Evolutionary conservation across 2,113 vertebrate genomes (phyloP), one percentile per base, ranked within the genome.

Genomic region (Triplophysa rosa): DNA sequence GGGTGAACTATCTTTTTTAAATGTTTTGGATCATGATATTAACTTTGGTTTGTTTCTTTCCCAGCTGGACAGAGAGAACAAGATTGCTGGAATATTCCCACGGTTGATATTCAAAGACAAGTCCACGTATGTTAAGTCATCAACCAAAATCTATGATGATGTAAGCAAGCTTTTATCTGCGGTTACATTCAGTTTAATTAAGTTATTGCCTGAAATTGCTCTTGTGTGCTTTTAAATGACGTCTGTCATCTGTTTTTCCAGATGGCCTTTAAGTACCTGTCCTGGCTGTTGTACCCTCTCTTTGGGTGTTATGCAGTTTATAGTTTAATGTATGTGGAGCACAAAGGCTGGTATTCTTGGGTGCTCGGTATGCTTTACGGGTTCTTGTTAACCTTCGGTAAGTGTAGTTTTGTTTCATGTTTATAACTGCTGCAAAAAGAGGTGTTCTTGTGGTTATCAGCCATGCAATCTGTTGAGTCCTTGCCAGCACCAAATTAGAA

Each of bases 331-430:
- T 98, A 98, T 69, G 92, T 97, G 87, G 97, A 98, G 88, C 97
- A 98, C 93, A 98, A 98, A 92, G 94, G 97, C 91, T 98, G 97
- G 97, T 98, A 98, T 90, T 98, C 97, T 0, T 98, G 95, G 94
- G 94, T 98, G 80, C 94, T 98, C 79, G 91, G 96, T 88, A 98
- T 98, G 96, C 94, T 98, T 76, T 98, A 98, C 2, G 97, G 97
- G 80, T 98, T 98, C 92, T 93, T 98, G 90, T 93, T 98, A 89
- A 98, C 96, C 12, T 82, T 86, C 37, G 81, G 81, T 77, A 33
- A 82, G 80, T 84, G 3, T 21, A 66, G 12, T 19, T 64, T 74
- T 17, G 42, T 37, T 10, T 62, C 49, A 65, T 47, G 16, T 58
- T 26, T 54, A 23, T 11, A 42, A 8, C 63, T 8, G 5, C n/a